Conservation (phyloP, 2,113 vertebrate species). For the Salminus brasiliensis region DNA sequence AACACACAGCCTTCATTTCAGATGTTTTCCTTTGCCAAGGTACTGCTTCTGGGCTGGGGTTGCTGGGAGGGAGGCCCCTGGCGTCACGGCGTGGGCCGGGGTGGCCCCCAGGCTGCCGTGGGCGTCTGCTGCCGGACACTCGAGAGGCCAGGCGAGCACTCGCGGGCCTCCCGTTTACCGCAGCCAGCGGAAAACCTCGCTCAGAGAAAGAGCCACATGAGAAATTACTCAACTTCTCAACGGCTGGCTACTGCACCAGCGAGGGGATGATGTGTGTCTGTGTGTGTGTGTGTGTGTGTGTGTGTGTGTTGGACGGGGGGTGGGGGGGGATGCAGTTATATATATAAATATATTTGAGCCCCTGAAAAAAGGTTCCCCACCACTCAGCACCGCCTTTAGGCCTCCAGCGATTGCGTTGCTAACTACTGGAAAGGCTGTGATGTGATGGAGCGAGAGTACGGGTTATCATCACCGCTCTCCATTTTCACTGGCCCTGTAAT, state of each 20-base stretch:
- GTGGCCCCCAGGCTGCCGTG: background rate
- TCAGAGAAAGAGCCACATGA: conserved; percentile 59
- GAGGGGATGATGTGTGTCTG: background rate
- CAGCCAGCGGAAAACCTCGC: conserved; percentile 72
- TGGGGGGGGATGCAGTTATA: background rate
- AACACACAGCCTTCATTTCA: background rate
- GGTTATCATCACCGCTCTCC: conserved; percentile 13
- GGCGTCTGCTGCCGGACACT: conserved; percentile 48
- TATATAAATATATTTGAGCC: background rate
- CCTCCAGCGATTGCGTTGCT: background rate
- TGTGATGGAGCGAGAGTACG: conserved; percentile 13
- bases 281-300: conserved; percentile 17
- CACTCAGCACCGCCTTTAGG: conserved; percentile 2
- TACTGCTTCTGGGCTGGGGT: background rate
- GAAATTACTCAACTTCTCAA: conserved; percentile 75
- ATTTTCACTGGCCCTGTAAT: background rate
- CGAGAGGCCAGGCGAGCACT: conserved; percentile 66
- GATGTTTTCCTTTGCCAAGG: background rate
- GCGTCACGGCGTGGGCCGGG: conserved; percentile 51
- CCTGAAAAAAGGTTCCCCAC: background rate
- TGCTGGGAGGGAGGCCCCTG: conserved; percentile 1
- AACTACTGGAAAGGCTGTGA: background rate
- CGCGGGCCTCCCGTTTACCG: conserved; percentile 65
- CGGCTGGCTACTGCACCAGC: conserved; percentile 71
- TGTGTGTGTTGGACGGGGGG: conserved; percentile 12